Base-by-base conservation (phyloP, 2,888 invertebrate species). In the Podotricha telesiphe region DNA sequence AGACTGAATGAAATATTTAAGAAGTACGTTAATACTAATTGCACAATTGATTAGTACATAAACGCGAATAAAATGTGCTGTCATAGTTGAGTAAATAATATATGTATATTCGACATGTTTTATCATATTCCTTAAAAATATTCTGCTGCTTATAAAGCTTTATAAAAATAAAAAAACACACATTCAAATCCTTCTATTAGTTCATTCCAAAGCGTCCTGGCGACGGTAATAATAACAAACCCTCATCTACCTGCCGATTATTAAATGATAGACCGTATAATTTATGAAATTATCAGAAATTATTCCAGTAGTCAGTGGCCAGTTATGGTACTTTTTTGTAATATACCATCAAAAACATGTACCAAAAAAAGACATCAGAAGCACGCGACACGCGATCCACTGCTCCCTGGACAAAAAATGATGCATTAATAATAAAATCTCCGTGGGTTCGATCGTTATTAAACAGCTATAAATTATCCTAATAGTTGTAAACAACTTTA, bases 251-350 rank as follows among this genome's bases (percentile, higher is more conserved):
- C 86, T 80, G 83, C 82, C 82, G 83, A 88, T 89, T 88, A 87
- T 83, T 79, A 84, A 83, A 81, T 81, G 84, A 87, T 88, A 86
- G 82, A 82, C 83, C 79, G 82, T 90, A 86, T 92, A 92, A 92
- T 93, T 92, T 91, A 87, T 87, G 76, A 92, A 92, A 92, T 92
- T 91, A 90, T 81, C 91, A 89, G 88, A 88, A 92, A 91, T 91
- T 89, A 91, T 92, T 92, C 90, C 93, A 82, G 93, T 92, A 93
- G 92, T 93, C 93, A 86, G 84, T 87, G 88, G 85, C 84, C 86
- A 84, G 89, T 89, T 86, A 84, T 82, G 79, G 81, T 80, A 81
- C 13, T 88, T 90, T 92, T 92, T 90, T 92, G 85, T 90, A 83
- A 80, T 83, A 81, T 84, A 84, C 86, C 86, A 88, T 83, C 82